These are phyloP conservation scores for Polyploca ridens DNA, from an alignment of 2,888 invertebrate species.

Conservation along the genomic window DNA sequence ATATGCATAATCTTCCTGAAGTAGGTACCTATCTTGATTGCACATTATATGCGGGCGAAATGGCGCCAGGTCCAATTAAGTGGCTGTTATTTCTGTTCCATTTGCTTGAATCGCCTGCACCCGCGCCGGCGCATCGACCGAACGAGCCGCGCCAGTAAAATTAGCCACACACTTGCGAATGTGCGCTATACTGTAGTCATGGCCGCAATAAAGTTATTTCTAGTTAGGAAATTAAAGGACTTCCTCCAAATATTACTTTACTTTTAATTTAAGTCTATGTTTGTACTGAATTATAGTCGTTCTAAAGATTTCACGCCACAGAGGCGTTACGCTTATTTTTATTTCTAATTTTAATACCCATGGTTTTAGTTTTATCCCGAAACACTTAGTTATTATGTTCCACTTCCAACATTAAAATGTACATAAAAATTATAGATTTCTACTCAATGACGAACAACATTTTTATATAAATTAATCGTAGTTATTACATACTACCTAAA, in stretches of 20 bases:
- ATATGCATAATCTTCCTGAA: conserved; percentile 48
- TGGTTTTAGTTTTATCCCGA: too few species aligned
- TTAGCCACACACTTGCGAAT: conserved; percentile 67
- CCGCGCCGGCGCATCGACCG: conserved; percentile 72
- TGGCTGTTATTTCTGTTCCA: conserved; percentile 66
- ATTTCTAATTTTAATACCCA: too few species aligned
- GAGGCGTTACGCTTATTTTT: too few species aligned
- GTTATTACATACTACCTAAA: too few species aligned
- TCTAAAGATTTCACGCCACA: too few species aligned
- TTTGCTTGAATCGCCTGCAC: conserved; percentile 29
- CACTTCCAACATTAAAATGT: too few species aligned
- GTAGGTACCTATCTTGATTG: conserved; percentile 50
- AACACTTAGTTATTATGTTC: too few species aligned
- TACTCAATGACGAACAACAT: too few species aligned
- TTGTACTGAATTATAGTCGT: too few species aligned
- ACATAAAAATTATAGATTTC: too few species aligned
- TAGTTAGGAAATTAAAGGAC: conserved; percentile 29
- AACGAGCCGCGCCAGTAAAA: conserved; percentile 56
- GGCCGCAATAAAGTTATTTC: conserved; percentile 67
- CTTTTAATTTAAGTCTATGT: background rate
- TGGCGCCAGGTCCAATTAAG: conserved; percentile 73
- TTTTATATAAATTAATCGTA: too few species aligned
- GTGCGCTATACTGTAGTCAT: conserved; percentile 60
- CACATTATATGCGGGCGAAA: conserved; percentile 54
- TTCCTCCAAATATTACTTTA: conserved; percentile 10